Base-by-base conservation (phyloP, 2,113 vertebrate genomes). In the Cynocephalus volans region DNA sequence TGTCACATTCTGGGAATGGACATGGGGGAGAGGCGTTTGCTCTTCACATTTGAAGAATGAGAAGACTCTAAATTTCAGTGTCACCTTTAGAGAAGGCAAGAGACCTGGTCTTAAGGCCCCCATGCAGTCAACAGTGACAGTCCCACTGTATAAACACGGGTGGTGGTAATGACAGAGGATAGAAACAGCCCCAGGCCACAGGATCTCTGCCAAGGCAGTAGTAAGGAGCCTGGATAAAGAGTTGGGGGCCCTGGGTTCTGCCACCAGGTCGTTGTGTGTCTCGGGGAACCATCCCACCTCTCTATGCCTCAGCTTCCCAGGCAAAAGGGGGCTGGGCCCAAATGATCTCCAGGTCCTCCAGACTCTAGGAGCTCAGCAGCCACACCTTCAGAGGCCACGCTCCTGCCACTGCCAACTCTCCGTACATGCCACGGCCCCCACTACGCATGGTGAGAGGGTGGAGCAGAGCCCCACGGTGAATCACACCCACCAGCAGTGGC, bases 381-480 rank as follows among this genome's bases (percentile, higher is more conserved):
- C 33, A 75, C 33, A 8, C 17, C 33, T 52, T 77, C 72, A 52
- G 73, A 54, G 56, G 72, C 77, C 88, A 88, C 36, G 21, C 6
- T 33, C n/a, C 84, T 52, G 28, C 24, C 45, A 28, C 80, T 15
- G 1, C 65, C 10, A 60, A 70, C 28, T 85, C 54, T 41, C 12
- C 13, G 24, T 56, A 12, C 19, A 1, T 0, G 1, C 65, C 5
- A 69, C 33, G 13, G 23, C 33, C 50, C 91, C 69, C 3, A 28
- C 56, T 70, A 26, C 0, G 1, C 2, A 24, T 23, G 0, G 4
- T 0, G 23, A 93, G 58, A 54, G 36, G 15, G n/a, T 8, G 13
- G 67, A 79, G 36, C 62, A 28, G 48, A 82, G 31, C 15, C 60
- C 76, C 36, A 6, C 1, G 23, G 58, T 6, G 56, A n/a, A 21